A percentile compares a stretch with the other conserved stretches of the same genome.
phyloP scores from a whole-genome alignment of 37 sponge, comb jelly and placozoan genomes.

The Beroe ovata region DNA sequence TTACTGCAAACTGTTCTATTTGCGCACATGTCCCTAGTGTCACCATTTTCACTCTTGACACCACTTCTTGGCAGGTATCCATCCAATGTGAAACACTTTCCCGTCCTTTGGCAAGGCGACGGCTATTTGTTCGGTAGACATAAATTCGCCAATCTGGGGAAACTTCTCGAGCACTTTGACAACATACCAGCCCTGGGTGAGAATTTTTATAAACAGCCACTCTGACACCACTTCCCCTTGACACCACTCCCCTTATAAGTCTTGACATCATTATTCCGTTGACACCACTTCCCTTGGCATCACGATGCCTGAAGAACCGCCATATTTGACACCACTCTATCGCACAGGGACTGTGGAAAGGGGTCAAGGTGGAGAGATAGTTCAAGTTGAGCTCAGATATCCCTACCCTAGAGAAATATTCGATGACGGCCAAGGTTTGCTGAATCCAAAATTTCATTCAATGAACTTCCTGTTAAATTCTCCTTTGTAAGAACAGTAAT shows the following conservation, averaged over 20 bases:
- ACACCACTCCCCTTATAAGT: no score
- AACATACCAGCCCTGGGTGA: constrained; percentile 49
- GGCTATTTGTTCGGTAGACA: constrained; percentile 51
- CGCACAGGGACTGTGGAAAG: neutral
- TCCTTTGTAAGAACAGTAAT: no score
- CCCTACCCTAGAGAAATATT: constrained; percentile 19
- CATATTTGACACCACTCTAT: neutral
- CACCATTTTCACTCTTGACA: no score
- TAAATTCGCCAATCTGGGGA: constrained; percentile 26
- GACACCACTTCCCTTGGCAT: neutral
- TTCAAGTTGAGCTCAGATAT: constrained; percentile 44
- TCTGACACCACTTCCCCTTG: neutral
- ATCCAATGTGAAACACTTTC: neutral
- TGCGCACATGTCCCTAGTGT: no score
- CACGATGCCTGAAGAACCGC: no score
- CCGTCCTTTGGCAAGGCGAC: constrained; percentile 43
- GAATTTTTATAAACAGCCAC: no score
- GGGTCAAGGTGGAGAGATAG: neutral
- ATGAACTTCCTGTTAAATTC: no score
- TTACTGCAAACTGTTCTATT: no score
- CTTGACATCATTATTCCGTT: neutral
- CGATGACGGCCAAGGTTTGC: neutral
- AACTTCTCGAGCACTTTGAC: constrained; percentile 48
- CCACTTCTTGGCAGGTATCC: no score
- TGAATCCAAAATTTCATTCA: no score